These are phyloP conservation scores for Dryobota labecula DNA, from an alignment of 2,888 invertebrate species.

Conservation along the genomic window DNA sequence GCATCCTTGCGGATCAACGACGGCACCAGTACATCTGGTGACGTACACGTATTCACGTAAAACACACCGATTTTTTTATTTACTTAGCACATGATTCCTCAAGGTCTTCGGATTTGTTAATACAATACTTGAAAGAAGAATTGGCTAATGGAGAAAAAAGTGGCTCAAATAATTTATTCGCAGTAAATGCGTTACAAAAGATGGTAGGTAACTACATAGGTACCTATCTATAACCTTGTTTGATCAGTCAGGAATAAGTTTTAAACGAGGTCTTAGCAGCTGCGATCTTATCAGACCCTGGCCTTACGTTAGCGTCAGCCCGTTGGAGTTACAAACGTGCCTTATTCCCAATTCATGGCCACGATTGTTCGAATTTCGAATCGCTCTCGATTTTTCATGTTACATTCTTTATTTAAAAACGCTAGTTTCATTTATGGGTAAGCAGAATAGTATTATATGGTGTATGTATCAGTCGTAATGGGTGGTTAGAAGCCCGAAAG, in stretches of 20 bases:
- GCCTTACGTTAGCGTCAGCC: constrained; percentile 17
- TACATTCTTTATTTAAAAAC: not conserved
- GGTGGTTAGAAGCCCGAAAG: too few species aligned
- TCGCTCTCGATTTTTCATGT: not conserved
- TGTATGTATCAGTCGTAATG: too few species aligned
- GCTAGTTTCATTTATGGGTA: not conserved
- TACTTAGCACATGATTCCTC: too few species aligned
- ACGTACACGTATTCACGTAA: too few species aligned
- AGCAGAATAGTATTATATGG: not conserved
- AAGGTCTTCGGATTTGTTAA: not conserved
- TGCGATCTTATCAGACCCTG: constrained; percentile 26
- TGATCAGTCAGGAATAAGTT: constrained; percentile 8
- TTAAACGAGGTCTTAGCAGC: constrained; percentile 29
- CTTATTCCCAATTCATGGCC: constrained; percentile 34
- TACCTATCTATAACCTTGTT: constrained; percentile 1
- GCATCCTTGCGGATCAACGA: too few species aligned
- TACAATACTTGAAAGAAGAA: not conserved
- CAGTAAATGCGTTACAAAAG: not conserved
- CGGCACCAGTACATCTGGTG: too few species aligned
- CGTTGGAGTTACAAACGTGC: constrained; percentile 20
- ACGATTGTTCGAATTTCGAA: constrained; percentile 16
- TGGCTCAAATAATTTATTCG: not conserved
- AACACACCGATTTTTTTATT: too few species aligned
- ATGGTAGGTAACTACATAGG: not conserved
- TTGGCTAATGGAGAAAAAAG: not conserved